These are phyloP conservation scores for Columba janthina DNA, from an alignment of 2,113 vertebrate species.

Conservation along the genomic window DNA sequence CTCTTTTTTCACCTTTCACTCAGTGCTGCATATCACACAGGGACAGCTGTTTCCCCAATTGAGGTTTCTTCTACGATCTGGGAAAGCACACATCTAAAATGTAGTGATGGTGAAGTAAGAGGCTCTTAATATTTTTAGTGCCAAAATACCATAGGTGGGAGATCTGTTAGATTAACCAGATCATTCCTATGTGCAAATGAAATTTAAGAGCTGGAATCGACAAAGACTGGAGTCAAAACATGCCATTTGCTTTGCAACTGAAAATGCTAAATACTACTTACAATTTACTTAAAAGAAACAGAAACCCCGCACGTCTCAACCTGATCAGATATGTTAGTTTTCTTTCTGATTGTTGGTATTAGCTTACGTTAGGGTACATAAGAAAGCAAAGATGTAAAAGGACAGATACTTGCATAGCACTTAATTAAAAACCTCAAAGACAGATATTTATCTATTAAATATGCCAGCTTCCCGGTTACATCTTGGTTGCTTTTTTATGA, in stretches of 20 bases:
- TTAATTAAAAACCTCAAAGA: background rate
- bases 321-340: background rate
- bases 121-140: too few species aligned
- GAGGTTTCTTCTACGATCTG: background rate
- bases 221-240: background rate
- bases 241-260: background rate
- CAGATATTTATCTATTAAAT: background rate
- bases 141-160: background rate
- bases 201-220: background rate
- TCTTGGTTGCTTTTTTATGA: background rate
- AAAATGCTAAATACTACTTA: background rate
- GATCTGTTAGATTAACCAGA: background rate
- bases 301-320: background rate
- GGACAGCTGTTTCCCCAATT: background rate
- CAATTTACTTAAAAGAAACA: background rate
- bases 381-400: background rate
- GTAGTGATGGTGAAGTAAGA: background rate
- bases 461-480: background rate
- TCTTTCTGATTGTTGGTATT: background rate
- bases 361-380: background rate
- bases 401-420: background rate
- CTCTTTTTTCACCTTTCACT: background rate
- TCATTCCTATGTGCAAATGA: background rate
- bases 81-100: background rate
- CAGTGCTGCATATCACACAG: background rate